These are phyloP conservation scores for Pinctada fucata DNA, from an alignment of 2,888 invertebrate species.

Conservation along the genomic window DNA sequence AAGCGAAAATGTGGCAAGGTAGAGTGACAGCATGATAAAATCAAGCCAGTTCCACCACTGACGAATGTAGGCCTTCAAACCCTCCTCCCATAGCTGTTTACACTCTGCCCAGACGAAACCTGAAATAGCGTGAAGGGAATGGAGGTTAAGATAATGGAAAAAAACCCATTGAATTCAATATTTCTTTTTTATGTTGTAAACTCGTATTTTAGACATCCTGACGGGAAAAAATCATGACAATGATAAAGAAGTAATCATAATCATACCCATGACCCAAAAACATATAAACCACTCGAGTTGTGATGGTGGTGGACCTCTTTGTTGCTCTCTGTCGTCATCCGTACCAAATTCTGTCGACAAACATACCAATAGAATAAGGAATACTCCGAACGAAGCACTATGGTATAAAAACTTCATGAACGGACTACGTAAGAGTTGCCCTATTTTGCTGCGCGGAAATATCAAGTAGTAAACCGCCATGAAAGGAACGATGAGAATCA, in stretches of 20 bases:
- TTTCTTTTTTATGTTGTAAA: too few species aligned
- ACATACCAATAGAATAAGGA: conserved; percentile 78
- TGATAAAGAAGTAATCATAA: too few species aligned
- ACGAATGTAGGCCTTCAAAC: conserved; percentile 78
- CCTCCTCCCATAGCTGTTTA: conserved; percentile 81
- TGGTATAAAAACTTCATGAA: conserved; percentile 81
- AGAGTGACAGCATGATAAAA: conserved; percentile 80
- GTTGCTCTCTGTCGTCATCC: conserved; percentile 60
- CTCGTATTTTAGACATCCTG: too few species aligned
- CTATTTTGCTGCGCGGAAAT: conserved; percentile 78
- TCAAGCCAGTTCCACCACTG: conserved; percentile 82
- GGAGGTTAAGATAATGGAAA: too few species aligned
- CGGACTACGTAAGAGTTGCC: conserved; percentile 79
- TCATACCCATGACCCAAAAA: conserved; percentile 79
- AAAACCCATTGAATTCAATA: too few species aligned
- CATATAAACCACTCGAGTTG: conserved; percentile 79
- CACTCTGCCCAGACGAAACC: conserved; percentile 81
- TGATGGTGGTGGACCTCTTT: conserved; percentile 79
- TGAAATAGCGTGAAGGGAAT: conserved; percentile 48
- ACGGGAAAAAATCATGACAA: too few species aligned
- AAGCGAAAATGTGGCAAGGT: conserved; percentile 79
- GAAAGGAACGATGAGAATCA: conserved; percentile 78
- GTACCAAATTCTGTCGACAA: conserved; percentile 76
- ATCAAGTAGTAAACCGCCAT: conserved; percentile 79
- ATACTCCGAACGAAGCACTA: conserved; percentile 80